A percentile compares a stretch with the other conserved stretches of the same genome.
Conservation (phyloP, 2,888 invertebrate genomes). For the Tridacna gigas region DNA sequence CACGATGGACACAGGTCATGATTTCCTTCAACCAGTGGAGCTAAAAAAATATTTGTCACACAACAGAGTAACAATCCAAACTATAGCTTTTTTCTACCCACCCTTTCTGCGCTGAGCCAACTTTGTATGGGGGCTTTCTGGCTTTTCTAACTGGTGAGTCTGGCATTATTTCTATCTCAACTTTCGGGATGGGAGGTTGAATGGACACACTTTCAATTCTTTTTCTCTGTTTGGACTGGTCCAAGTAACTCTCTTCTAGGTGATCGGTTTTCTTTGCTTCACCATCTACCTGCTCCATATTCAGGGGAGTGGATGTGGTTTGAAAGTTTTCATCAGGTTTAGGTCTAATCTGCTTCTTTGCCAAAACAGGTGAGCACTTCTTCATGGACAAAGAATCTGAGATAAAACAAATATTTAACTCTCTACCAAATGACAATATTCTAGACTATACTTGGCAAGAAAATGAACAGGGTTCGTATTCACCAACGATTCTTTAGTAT, state of each 20-base stretch:
- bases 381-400: slow-evolving; percentile 3
- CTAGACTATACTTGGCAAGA: too few species aligned
- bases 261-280: not conserved
- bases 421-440: too few species aligned
- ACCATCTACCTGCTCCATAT: not conserved
- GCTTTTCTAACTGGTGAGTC: too few species aligned
- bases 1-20: too few species aligned
- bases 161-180: not conserved
- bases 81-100: too few species aligned
- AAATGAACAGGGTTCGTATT: too few species aligned
- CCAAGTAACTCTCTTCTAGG: slow-evolving; percentile 64
- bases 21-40: too few species aligned
- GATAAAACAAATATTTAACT: not conserved
- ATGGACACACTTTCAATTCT: not conserved
- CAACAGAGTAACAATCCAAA: too few species aligned
- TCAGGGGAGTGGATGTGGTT: slow-evolving; percentile 61
- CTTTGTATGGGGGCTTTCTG: too few species aligned
- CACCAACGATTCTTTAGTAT: too few species aligned
- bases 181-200: not conserved
- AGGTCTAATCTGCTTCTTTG: not conserved
- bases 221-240: slow-evolving; percentile 2
- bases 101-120: too few species aligned
- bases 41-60: too few species aligned
- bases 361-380: not conserved
- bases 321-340: not conserved